Conservation (phyloP, 2,888 invertebrate genomes). For the Lycocerus yunnanus region DNA sequence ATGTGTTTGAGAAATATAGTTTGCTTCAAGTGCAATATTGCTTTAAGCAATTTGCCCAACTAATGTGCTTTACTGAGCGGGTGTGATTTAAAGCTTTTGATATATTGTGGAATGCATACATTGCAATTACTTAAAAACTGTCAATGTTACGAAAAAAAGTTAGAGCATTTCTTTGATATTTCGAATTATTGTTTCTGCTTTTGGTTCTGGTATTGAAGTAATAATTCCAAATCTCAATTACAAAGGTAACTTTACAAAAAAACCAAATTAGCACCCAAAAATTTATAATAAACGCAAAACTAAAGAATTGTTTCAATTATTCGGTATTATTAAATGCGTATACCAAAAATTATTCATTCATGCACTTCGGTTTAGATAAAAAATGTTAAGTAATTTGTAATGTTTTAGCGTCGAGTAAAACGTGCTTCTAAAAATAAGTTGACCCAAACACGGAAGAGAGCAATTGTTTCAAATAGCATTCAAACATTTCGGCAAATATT, state of each 20-base stretch:
- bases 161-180: too few species aligned
- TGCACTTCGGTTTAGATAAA: not conserved
- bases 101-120: too few species aligned
- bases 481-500: not conserved
- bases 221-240: too few species aligned
- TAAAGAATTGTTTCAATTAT: not conserved
- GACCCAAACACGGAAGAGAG: constrained; percentile 12
- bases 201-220: too few species aligned
- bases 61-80: not conserved
- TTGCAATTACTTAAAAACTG: too few species aligned
- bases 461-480: not conserved
- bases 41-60: not conserved
- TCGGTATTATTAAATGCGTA: not conserved
- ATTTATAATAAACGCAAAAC: too few species aligned
- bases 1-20: not conserved
- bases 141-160: too few species aligned
- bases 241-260: too few species aligned
- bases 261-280: too few species aligned
- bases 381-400: not conserved
- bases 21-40: not conserved
- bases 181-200: too few species aligned
- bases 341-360: not conserved
- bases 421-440: constrained; percentile 14
- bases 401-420: constrained; percentile 7
- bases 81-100: not conserved